These are phyloP conservation scores for Hoplostethus atlanticus DNA, from an alignment of 2,797 vertebrate genomes.

Conservation along the genomic window DNA sequence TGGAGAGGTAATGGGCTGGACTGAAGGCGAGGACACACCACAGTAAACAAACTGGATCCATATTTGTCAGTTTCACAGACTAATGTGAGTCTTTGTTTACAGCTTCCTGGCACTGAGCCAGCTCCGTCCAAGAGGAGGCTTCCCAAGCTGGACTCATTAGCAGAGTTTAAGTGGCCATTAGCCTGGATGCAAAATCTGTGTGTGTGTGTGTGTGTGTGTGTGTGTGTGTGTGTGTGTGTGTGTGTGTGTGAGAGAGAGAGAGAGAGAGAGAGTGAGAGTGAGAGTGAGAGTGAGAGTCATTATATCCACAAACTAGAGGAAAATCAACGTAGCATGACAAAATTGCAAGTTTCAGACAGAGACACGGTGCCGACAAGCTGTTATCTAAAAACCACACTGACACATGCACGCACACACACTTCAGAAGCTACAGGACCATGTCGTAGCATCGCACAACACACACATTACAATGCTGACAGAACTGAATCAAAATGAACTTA, in stretches of 20 bases:
- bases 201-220: constrained; percentile 5
- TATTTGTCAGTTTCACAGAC: neutral
- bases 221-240: neutral
- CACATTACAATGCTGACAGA: neutral
- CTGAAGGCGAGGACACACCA: constrained; percentile 50
- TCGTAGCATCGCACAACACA: neutral
- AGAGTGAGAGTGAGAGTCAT: neutral
- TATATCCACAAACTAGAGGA: neutral
- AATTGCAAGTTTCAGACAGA: constrained; percentile 11
- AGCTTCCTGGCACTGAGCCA: constrained; percentile 25
- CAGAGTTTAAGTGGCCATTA: constrained; percentile 37
- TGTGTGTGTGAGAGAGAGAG: neutral
- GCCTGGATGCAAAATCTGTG: constrained; percentile 45
- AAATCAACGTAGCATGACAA: neutral
- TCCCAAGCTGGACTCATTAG: constrained; percentile 53
- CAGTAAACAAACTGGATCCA: constrained; percentile 18
- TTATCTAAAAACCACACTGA: neutral
- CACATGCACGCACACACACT: neutral
- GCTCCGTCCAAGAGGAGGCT: constrained; percentile 38
- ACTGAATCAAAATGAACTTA: neutral
- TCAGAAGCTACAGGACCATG: neutral
- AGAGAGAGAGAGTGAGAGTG: neutral
- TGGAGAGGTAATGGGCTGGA: constrained; percentile 65
- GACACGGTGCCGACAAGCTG: neutral
- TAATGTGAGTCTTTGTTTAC: constrained; percentile 54